Evolutionary conservation across 2,888 invertebrate genomes (phyloP), one percentile per base, ranked within the genome.

Genomic region (Drepanosiphum platanoidis): DNA sequence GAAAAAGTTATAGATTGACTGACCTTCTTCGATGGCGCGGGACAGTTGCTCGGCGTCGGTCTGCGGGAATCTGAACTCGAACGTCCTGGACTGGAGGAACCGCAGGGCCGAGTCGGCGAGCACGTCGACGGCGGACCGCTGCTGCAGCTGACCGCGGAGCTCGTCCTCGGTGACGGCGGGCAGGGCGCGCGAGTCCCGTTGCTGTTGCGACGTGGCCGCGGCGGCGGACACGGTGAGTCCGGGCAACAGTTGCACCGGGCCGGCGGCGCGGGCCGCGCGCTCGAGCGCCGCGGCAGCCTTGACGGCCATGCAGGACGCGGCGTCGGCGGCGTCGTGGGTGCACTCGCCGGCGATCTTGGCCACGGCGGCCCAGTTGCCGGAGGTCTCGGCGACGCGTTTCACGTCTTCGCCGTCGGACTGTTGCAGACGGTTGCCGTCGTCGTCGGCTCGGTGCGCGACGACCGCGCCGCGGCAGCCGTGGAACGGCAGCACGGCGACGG

Each of bases 11-110:
- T n/a, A 0, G n/a, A n/a, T n/a, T 34, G 87, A n/a, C 88, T 89
- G 90, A 94, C 95, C 95, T 93, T 95, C 95, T 90, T 93, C 93
- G 87, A 95, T 91, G 58, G 95, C 93, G 87, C 94, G 92, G 0
- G 94, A 93, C 34, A 95, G 91, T 87, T 92, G 92, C 87, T 91
- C 91, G 3, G 93, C 90, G 83, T 93, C 92, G 86, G 93, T 93
- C 39, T 93, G 92, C 71, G 94, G 94, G 86, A 95, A 90, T 89
- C 93, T 93, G 42, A 96, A 91, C 88, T 94, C 94, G 79, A 96
- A 88, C 87, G 92, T 92, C 89, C 93, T 92, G 36, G 91, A 91
- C 88, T 91, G 90, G 86, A 93, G 89, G 89, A 94, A 92, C 39
- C 92, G 91, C 74, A 91, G 88, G 36, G 91, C 91, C 15, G 92